Percentiles rank a stretch among this genome's conserved stretches.
phyloP scores from a whole-genome alignment of 2,888 invertebrate genomes.

The Campoplex nolae region DNA sequence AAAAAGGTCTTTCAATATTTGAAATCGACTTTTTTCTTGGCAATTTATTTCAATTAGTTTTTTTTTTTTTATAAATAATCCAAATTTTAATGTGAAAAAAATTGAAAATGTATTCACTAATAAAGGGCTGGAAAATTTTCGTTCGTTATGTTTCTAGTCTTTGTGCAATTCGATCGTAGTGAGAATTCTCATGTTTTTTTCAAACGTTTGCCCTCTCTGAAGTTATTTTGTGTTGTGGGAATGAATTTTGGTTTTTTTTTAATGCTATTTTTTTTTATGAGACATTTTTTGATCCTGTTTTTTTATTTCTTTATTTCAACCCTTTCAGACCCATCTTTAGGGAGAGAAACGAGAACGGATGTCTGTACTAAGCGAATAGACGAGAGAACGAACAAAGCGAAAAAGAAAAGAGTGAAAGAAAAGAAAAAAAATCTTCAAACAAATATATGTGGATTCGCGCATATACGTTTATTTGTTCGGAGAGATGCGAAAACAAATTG shows the following conservation, averaged over 20 bases:
- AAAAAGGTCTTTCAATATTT: too few species aligned
- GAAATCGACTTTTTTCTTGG: neutral
- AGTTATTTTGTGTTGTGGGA: slow-evolving; percentile 4
- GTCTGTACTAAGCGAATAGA: slow-evolving; percentile 42
- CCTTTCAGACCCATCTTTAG: slow-evolving; percentile 83
- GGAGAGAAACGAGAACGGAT: slow-evolving; percentile 42
- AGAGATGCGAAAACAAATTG: slow-evolving; percentile 48
- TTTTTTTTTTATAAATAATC: neutral
- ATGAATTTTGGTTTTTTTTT: slow-evolving; percentile 36
- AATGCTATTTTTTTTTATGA: slow-evolving; percentile 64
- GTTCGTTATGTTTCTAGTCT: neutral
- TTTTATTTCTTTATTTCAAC: slow-evolving; percentile 78
- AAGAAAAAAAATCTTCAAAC: neutral
- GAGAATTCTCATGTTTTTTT: slow-evolving; percentile 17
- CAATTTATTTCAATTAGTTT: neutral
- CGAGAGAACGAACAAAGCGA: slow-evolving; percentile 24
- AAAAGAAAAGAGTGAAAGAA: slow-evolving; percentile 13
- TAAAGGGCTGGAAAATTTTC: neutral
- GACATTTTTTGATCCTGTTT: slow-evolving; percentile 75
- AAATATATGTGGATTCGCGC: neutral
- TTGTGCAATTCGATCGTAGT: slow-evolving; percentile 6
- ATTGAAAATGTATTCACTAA: neutral
- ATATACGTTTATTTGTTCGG: neutral
- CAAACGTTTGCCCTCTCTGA: neutral
- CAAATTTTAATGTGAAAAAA: neutral